A percentile compares a stretch with the other conserved stretches of the same genome.
Evolutionary conservation across 2,888 invertebrate species (phyloP).

Genomic region (Harpalus rubripes): DNA sequence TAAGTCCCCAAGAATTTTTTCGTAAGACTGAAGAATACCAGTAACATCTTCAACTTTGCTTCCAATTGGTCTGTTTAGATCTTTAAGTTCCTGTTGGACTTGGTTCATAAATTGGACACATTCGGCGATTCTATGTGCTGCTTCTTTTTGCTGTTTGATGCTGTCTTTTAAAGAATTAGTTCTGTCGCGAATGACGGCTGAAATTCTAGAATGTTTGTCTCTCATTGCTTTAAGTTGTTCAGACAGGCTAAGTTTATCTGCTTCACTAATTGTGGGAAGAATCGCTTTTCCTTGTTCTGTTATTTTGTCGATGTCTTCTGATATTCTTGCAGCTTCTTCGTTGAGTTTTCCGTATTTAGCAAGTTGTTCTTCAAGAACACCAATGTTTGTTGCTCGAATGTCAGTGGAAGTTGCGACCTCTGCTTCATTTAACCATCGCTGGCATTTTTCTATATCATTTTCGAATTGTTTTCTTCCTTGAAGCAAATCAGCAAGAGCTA

Average conservation of each 20-base stretch:
- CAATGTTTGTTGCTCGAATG: constrained; percentile 88
- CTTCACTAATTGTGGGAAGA: constrained; percentile 88
- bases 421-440: constrained; percentile 94
- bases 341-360: constrained; percentile 90
- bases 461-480: constrained; percentile 91
- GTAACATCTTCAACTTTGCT: constrained; percentile 93
- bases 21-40: constrained; percentile 88
- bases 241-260: constrained; percentile 90
- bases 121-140: constrained; percentile 88
- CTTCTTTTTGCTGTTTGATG: constrained; percentile 89
- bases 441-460: constrained; percentile 87
- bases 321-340: constrained; percentile 86
- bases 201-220: constrained; percentile 88
- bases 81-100: constrained; percentile 90
- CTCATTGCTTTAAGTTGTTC: constrained; percentile 89
- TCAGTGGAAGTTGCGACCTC: constrained; percentile 92
- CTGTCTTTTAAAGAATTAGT: constrained; percentile 86
- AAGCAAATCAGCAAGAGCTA: constrained; percentile 85
- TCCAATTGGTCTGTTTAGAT: constrained; percentile 91
- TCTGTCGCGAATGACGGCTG: constrained; percentile 87
- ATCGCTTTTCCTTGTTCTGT: constrained; percentile 90
- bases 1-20: constrained; percentile 87
- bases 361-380: constrained; percentile 91
- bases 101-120: constrained; percentile 88
- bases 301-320: constrained; percentile 86